Percentiles rank a stretch among this genome's conserved stretches.
Conservation (phyloP, 2,797 vertebrate species). For the Silurus aristotelis region DNA sequence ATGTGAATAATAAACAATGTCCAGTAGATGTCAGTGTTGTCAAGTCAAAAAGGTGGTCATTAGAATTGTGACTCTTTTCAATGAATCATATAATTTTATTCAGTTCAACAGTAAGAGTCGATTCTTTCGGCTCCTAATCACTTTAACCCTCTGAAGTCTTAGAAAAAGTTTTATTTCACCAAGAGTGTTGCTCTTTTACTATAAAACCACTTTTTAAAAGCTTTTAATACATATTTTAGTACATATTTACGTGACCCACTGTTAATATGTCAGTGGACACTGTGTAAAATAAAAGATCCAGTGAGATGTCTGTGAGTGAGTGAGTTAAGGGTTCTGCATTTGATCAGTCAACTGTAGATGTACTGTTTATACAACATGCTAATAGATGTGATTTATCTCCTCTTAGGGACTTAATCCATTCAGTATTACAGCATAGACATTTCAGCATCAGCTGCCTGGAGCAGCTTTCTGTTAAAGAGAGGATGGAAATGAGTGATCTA, state of each 20-base stretch:
- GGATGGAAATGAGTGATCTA: conserved; percentile 42
- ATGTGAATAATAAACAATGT: neutral
- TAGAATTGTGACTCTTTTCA: neutral
- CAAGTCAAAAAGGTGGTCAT: neutral
- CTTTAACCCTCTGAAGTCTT: neutral
- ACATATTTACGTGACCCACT: neutral
- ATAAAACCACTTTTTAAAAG: neutral
- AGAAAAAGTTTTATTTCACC: neutral
- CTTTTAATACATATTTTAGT: neutral
- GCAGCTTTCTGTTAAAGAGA: conserved; percentile 53
- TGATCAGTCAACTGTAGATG: neutral
- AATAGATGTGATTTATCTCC: conserved; percentile 48
- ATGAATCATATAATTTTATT: neutral
- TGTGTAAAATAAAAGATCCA: neutral
- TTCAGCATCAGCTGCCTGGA: conserved; percentile 20
- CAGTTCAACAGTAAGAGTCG: neutral
- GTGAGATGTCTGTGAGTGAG: neutral
- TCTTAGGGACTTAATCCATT: conserved; percentile 60
- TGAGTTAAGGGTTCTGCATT: neutral
- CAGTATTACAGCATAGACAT: conserved; percentile 34
- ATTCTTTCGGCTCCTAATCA: neutral
- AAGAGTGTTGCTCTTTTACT: neutral
- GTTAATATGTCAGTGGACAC: neutral
- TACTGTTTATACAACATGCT: conserved; percentile 21
- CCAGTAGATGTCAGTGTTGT: conserved; percentile 23